Evolutionary conservation across 2,888 invertebrate genomes (phyloP).

Genomic region (Stomorhina lunata): DNA sequence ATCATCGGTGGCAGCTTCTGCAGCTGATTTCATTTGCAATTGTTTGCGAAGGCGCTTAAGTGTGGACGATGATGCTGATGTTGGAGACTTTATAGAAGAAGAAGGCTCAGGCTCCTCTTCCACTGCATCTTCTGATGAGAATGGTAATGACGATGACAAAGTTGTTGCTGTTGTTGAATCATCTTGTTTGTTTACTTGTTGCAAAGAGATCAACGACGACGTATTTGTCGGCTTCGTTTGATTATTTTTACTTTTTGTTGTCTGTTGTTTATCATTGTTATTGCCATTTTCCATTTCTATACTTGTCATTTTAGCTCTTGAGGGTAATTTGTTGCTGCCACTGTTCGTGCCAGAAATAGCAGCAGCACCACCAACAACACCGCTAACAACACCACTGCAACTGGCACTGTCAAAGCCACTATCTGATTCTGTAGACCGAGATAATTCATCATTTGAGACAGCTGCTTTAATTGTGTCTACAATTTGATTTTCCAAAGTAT

Average conservation of each 20-base stretch:
- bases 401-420: constrained; percentile 74
- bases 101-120: constrained; percentile 17
- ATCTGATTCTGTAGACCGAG: constrained; percentile 77
- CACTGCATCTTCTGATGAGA: constrained; percentile 32
- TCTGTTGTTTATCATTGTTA: constrained; percentile 56
- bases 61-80: constrained; percentile 61
- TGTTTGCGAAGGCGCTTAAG: constrained; percentile 67
- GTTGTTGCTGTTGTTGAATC: constrained; percentile 8
- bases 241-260: constrained; percentile 40
- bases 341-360: constrained; percentile 27
- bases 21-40: constrained; percentile 64
- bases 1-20: constrained; percentile 72
- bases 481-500: constrained; percentile 56
- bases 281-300: constrained; percentile 57
- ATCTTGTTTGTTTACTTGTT: constrained; percentile 60
- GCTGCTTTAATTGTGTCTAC: constrained; percentile 66
- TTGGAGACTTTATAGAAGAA: constrained; percentile 37
- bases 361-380: constrained; percentile 38
- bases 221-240: constrained; percentile 62
- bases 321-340: constrained; percentile 66
- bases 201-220: constrained; percentile 63
- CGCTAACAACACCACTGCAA: constrained; percentile 48
- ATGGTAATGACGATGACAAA: constrained; percentile 52
- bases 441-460: constrained; percentile 76
- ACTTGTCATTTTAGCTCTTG: constrained; percentile 61